Evolutionary conservation across 2,888 invertebrate genomes (phyloP).

Genomic region (Bruchidius siliquastri): DNA sequence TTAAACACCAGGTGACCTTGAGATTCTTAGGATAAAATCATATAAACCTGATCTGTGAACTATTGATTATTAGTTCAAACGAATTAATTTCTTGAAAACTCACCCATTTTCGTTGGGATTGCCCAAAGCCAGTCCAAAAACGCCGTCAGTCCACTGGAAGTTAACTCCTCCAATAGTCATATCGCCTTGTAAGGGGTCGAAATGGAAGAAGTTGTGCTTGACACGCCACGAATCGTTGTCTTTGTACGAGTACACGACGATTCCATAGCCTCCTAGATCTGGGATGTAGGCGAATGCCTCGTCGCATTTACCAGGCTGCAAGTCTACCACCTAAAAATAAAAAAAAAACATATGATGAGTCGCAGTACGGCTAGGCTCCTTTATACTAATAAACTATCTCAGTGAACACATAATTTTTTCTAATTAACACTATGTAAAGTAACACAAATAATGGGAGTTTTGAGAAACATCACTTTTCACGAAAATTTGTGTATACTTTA

Average conservation of each 20-base stretch:
- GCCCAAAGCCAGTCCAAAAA: conserved; percentile 69
- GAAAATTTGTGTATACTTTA: too few relatives aligned
- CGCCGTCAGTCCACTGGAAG: conserved; percentile 84
- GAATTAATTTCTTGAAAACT: conserved; percentile 2
- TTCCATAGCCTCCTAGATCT: conserved; percentile 69
- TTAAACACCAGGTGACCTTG: too few relatives aligned
- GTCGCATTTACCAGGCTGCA: conserved; percentile 63
- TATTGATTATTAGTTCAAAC: too few relatives aligned
- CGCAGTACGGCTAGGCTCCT: too few relatives aligned
- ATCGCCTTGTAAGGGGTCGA: conserved; percentile 73
- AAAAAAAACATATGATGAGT: not conserved
- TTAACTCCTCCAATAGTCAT: conserved; percentile 72
- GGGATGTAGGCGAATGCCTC: conserved; percentile 74
- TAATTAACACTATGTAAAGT: too few relatives aligned
- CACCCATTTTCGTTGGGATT: conserved; percentile 30
- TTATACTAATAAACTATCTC: too few relatives aligned
- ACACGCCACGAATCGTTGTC: conserved; percentile 75
- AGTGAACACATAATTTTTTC: too few relatives aligned
- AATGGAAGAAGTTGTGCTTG: conserved; percentile 77
- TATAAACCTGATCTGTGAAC: too few relatives aligned
- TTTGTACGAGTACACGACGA: conserved; percentile 72
- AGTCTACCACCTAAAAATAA: conserved; percentile 62
- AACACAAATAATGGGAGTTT: too few relatives aligned
- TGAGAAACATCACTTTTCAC: too few relatives aligned
- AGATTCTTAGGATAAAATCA: too few relatives aligned